phyloP scores from a whole-genome alignment of 2,797 vertebrate genomes.

The Malacoctenus gilli region DNA sequence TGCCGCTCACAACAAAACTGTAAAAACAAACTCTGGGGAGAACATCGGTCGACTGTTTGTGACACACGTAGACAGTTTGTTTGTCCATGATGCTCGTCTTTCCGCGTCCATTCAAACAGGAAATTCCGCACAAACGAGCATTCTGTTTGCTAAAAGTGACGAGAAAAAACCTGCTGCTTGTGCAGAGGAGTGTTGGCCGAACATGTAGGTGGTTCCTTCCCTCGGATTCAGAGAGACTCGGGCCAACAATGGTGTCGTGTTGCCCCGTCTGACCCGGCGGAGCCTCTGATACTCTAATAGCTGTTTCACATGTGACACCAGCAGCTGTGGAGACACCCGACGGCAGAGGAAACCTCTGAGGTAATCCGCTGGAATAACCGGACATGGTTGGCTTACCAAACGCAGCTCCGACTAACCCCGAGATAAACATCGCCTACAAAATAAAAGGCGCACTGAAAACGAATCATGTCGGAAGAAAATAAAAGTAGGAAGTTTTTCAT shows the following conservation, averaged over 20 bases:
- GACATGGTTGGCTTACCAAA: conserved; percentile 5
- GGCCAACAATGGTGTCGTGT: conserved; percentile 30
- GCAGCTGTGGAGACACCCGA: conserved; percentile 10
- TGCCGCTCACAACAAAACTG: conserved; percentile 34
- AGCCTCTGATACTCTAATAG: conserved; percentile 34
- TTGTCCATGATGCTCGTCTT: conserved; percentile 21
- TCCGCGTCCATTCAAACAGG: conserved; percentile 10
- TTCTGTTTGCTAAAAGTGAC: not conserved
- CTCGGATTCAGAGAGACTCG: conserved; percentile 20
- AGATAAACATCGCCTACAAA: too few species aligned
- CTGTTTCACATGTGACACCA: conserved; percentile 19
- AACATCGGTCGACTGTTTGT: conserved; percentile 26
- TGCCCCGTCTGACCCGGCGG: conserved; percentile 31
- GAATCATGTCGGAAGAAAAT: too few species aligned
- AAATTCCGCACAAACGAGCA: conserved; percentile 30
- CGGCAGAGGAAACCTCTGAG: conserved; percentile 38
- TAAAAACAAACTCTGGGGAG: conserved; percentile 40
- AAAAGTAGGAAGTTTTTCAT: too few species aligned
- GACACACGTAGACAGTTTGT: conserved; percentile 24
- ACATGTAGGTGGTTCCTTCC: conserved; percentile 39
- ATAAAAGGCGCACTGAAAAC: too few species aligned
- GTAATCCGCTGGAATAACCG: conserved; percentile 30
- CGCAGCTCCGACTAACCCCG: too few species aligned
- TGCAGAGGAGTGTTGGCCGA: conserved; percentile 35
- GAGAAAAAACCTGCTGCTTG: conserved; percentile 7